Conservation (phyloP, 2,888 invertebrate species). For the Rhorus exstirpatorius region DNA sequence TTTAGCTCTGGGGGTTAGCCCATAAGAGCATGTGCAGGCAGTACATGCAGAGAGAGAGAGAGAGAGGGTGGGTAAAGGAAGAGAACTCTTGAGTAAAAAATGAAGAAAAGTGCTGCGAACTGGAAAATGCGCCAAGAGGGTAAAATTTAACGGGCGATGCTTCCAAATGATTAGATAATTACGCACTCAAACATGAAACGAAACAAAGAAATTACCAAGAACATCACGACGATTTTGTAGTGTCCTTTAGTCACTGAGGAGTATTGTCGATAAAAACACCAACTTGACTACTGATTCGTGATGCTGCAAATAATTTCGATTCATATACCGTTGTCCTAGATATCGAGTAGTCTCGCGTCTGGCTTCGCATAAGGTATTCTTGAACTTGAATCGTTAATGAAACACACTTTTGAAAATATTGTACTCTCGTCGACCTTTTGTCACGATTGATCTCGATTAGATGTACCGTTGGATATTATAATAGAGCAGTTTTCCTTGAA, state of each 20-base stretch:
- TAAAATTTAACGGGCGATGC: not conserved
- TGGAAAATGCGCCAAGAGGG: not conserved
- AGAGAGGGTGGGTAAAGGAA: too few species aligned
- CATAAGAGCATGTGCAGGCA: too few species aligned
- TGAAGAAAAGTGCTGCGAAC: constrained; percentile 4
- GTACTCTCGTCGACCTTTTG: constrained; percentile 32
- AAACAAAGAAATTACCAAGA: constrained; percentile 36
- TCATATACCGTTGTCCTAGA: constrained; percentile 46
- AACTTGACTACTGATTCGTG: constrained; percentile 40
- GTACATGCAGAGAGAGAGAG: not conserved
- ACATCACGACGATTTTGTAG: constrained; percentile 40
- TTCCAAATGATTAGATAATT: not conserved
- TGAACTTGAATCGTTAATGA: constrained; percentile 55
- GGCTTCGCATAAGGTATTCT: constrained; percentile 8
- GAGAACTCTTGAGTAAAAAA: not conserved
- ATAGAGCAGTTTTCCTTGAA: constrained; percentile 55
- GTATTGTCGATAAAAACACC: constrained; percentile 27
- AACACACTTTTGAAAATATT: constrained; percentile 26
- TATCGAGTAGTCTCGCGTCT: not conserved
- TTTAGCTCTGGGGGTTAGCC: too few species aligned
- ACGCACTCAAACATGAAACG: not conserved
- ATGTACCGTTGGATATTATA: constrained; percentile 39
- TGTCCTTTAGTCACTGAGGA: not conserved
- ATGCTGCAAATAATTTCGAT: constrained; percentile 13
- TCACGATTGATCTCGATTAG: not conserved